These are phyloP conservation scores for Malacoctenus gilli DNA, from an alignment of 2,797 vertebrate genomes.

Conservation along the genomic window DNA sequence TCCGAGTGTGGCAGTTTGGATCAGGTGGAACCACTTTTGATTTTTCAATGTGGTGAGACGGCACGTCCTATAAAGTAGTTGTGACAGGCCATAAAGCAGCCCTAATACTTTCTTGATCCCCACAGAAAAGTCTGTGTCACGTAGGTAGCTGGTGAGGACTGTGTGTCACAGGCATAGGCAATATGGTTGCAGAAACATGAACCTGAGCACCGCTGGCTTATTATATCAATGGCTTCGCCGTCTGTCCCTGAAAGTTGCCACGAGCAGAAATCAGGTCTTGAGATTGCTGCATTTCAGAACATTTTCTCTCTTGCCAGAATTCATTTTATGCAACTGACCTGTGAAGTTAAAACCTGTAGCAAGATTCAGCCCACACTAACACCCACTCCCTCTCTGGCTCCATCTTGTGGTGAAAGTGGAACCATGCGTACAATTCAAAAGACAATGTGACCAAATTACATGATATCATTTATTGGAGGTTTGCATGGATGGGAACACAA, in stretches of 20 bases:
- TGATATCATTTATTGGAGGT: neutral
- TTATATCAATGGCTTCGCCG: constrained; percentile 11
- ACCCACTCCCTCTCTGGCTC: constrained; percentile 42
- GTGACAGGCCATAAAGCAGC: constrained; percentile 11
- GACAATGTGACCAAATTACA: neutral
- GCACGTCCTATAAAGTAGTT: constrained; percentile 4
- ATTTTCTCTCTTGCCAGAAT: constrained; percentile 7
- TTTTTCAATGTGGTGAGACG: neutral
- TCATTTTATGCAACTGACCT: neutral
- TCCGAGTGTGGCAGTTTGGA: constrained; percentile 1
- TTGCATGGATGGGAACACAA: constrained; percentile 7
- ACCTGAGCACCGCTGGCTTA: neutral
- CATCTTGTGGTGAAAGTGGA: constrained; percentile 48
- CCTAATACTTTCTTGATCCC: too few species aligned
- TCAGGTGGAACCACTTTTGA: neutral
- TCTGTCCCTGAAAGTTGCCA: constrained; percentile 2
- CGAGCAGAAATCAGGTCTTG: constrained; percentile 8
- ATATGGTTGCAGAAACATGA: constrained; percentile 11
- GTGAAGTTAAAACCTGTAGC: constrained; percentile 34
- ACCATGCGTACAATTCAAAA: neutral
- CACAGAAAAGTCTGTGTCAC: constrained; percentile 3
- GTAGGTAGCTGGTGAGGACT: constrained; percentile 3
- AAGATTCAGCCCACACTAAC: neutral
- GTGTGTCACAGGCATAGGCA: neutral
- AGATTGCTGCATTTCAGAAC: constrained; percentile 1